phyloP scores from a whole-genome alignment of 2,888 invertebrate species.

The Acholoe squamosa region DNA sequence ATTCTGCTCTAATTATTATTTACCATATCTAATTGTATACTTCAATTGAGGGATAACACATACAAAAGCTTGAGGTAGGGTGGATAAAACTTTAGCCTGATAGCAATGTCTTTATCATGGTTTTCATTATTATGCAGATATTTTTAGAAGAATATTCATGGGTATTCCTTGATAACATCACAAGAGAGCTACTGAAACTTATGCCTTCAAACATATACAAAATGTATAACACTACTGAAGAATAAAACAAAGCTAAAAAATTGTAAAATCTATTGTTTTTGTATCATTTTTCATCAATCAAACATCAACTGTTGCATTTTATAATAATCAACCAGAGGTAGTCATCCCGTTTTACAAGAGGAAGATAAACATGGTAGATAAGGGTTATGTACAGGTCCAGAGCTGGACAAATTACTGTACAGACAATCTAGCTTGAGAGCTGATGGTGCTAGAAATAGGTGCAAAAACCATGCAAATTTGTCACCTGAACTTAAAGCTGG shows the following conservation, averaged over 20 bases:
- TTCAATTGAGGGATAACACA: not conserved
- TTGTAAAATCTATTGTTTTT: no score
- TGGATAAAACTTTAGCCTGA: not conserved
- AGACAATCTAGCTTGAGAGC: no score
- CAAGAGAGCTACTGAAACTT: not conserved
- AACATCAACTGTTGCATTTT: no score
- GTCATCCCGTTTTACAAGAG: no score
- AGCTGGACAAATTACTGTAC: no score
- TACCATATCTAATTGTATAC: not conserved
- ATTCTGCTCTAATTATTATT: not conserved
- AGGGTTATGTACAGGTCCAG: no score
- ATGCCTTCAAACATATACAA: not conserved
- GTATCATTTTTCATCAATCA: no score
- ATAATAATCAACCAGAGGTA: no score
- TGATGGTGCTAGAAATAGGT: no score
- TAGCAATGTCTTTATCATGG: not conserved
- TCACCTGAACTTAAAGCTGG: no score
- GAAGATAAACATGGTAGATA: no score
- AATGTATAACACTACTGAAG: not conserved
- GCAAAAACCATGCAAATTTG: no score
- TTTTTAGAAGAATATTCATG: not conserved
- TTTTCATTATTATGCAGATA: not conserved
- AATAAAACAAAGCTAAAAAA: slow-evolving; percentile 1
- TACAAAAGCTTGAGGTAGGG: not conserved
- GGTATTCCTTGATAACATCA: not conserved